These are phyloP conservation scores for Oxycera nigricornis DNA, from an alignment of 2,888 invertebrate genomes.

Conservation along the genomic window DNA sequence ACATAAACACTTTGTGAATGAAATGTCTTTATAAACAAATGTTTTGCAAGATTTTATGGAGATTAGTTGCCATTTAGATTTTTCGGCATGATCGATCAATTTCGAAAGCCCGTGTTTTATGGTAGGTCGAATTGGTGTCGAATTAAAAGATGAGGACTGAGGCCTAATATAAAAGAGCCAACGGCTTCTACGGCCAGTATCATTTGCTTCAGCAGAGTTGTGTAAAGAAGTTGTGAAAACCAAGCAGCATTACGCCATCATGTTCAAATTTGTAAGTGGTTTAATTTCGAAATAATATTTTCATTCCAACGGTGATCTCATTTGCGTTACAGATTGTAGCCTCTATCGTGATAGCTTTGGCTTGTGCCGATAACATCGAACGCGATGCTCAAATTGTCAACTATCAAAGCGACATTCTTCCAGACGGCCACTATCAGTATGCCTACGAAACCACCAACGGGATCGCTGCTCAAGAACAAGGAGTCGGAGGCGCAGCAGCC, in stretches of 20 bases:
- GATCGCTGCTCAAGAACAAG: constrained; percentile 66
- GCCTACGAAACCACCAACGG: constrained; percentile 68
- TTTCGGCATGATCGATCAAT: constrained; percentile 23
- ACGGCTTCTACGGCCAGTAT: background rate
- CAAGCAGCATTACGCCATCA: constrained; percentile 13
- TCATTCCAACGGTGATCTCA: background rate
- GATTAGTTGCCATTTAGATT: background rate
- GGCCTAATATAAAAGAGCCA: constrained; percentile 17
- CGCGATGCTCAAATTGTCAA: constrained; percentile 52
- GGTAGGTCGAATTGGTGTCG: no score
- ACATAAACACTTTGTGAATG: no score
- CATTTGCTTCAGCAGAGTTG: constrained; percentile 24
- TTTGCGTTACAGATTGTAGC: constrained; percentile 50
- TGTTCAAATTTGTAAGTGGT: constrained; percentile 36
- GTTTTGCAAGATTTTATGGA: constrained; percentile 1
- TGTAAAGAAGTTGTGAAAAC: constrained; percentile 19
- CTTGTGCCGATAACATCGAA: constrained; percentile 54
- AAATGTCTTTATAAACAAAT: no score
- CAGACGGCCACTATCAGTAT: constrained; percentile 63
- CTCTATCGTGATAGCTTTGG: constrained; percentile 49
- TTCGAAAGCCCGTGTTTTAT: constrained; percentile 12
- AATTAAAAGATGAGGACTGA: background rate
- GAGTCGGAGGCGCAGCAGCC: constrained; percentile 65
- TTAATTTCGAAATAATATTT: background rate
- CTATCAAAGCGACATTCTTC: constrained; percentile 45